phyloP scores from a whole-genome alignment of 2,888 invertebrate species.

The Eristalis intricaria region DNA sequence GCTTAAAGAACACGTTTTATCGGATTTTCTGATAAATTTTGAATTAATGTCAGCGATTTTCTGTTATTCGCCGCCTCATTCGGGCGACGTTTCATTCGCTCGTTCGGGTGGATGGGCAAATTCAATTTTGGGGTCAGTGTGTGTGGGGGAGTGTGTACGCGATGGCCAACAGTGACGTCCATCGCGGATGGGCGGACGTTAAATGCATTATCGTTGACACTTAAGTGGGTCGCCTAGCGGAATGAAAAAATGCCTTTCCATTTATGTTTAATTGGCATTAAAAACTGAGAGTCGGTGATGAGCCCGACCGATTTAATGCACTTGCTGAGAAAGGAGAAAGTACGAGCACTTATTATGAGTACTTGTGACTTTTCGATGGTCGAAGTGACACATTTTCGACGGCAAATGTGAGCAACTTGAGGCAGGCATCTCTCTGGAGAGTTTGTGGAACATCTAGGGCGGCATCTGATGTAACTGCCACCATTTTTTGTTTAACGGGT shows the following conservation, averaged over 20 bases:
- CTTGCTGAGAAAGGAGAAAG: background rate
- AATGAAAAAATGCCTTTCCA: constrained; percentile 13
- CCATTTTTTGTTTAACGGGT: too few relatives aligned
- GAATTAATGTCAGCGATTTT: constrained; percentile 64
- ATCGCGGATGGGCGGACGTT: background rate
- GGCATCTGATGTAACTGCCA: too few relatives aligned
- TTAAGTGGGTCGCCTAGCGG: constrained; percentile 35
- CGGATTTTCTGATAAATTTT: constrained; percentile 63
- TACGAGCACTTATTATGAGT: background rate
- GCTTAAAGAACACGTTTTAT: constrained; percentile 61
- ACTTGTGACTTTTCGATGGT: background rate
- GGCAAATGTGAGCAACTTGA: too few relatives aligned
- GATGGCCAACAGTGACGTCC: background rate
- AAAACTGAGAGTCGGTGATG: constrained; percentile 16
- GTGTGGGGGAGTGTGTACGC: background rate
- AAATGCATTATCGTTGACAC: constrained; percentile 39
- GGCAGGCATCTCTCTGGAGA: too few relatives aligned
- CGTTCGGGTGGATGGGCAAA: constrained; percentile 27
- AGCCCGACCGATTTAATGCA: background rate
- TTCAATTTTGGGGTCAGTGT: constrained; percentile 51
- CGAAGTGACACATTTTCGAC: background rate
- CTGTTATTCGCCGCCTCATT: constrained; percentile 5
- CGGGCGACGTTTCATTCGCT: background rate
- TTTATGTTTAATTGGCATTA: constrained; percentile 48
- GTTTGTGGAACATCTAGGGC: too few relatives aligned